These are phyloP conservation scores for Nomada goodeniana DNA, from an alignment of 2,888 invertebrate species.

Conservation along the genomic window DNA sequence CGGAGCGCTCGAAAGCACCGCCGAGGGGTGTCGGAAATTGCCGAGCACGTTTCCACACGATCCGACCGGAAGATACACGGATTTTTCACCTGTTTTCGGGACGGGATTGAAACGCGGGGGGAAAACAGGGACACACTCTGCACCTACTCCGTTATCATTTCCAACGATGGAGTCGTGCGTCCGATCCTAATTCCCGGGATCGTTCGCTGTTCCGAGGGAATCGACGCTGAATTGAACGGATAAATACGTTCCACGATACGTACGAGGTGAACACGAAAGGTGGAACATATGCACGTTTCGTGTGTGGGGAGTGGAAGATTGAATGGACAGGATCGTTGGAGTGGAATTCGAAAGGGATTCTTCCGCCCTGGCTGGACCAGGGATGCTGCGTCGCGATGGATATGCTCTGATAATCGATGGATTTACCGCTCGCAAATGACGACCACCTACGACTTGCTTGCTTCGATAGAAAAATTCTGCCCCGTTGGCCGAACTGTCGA, in stretches of 20 bases:
- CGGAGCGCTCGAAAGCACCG: slow-evolving; percentile 52
- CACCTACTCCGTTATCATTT: slow-evolving; percentile 9
- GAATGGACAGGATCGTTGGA: not conserved
- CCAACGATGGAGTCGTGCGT: not conserved
- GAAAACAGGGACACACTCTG: not conserved
- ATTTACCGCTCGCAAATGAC: not conserved
- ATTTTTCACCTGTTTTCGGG: slow-evolving; percentile 43
- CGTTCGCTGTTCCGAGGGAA: not conserved
- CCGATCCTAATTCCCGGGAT: not conserved
- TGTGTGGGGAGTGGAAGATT: not conserved
- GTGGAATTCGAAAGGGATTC: not conserved
- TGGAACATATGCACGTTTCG: too few relatives aligned
- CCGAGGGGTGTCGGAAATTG: slow-evolving; percentile 69
- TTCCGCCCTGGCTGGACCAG: not conserved
- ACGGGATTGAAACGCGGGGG: slow-evolving; percentile 7
- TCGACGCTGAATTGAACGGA: not conserved
- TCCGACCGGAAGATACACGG: slow-evolving; percentile 20
- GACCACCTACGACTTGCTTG: not conserved
- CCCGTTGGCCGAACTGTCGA: not conserved
- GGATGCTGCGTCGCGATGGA: slow-evolving; percentile 16
- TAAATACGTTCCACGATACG: not conserved
- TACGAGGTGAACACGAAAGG: not conserved
- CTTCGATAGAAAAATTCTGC: not conserved
- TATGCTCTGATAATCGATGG: not conserved
- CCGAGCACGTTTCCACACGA: slow-evolving; percentile 59